phyloP scores from a whole-genome alignment of 2,888 invertebrate species.

The Drosophila colorata region DNA sequence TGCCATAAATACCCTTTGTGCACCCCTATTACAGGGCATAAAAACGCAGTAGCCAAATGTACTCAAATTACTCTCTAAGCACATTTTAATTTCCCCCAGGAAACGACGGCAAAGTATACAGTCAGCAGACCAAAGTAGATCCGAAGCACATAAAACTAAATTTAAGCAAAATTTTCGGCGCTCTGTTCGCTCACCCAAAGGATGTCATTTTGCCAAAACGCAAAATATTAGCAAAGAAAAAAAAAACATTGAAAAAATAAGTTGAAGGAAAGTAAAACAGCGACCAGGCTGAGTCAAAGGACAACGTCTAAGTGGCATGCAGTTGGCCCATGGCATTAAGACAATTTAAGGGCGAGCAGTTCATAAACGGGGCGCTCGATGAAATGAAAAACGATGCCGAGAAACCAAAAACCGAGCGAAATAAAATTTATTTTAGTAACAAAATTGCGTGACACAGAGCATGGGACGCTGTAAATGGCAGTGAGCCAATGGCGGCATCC shows the following conservation, averaged over 20 bases:
- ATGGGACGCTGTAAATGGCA: constrained; percentile 51
- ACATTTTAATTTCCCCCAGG: constrained; percentile 76
- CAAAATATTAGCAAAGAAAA: constrained; percentile 55
- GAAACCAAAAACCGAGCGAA: constrained; percentile 49
- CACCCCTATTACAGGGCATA: constrained; percentile 1
- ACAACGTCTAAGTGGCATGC: constrained; percentile 61
- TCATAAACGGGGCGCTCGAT: constrained; percentile 71
- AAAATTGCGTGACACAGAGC: constrained; percentile 78
- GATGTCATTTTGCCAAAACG: constrained; percentile 69
- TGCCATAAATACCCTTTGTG: not conserved
- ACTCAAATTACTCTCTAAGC: constrained; percentile 55
- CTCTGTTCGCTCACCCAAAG: constrained; percentile 47
- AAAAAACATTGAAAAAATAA: constrained; percentile 12
- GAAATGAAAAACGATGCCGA: constrained; percentile 61
- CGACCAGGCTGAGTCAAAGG: constrained; percentile 51
- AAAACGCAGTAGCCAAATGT: constrained; percentile 35
- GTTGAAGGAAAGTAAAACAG: constrained; percentile 21
- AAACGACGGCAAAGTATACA: constrained; percentile 60
- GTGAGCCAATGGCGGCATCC: constrained; percentile 61
- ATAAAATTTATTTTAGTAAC: constrained; percentile 74
- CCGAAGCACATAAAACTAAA: constrained; percentile 52
- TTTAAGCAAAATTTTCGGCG: constrained; percentile 47
- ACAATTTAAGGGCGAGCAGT: constrained; percentile 70
- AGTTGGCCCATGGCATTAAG: constrained; percentile 67
- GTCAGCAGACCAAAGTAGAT: constrained; percentile 27